Percentiles rank a stretch among this genome's conserved stretches.
Conservation (phyloP, 1,140 invertebrate genomes). For the Parapsyche elsis region DNA sequence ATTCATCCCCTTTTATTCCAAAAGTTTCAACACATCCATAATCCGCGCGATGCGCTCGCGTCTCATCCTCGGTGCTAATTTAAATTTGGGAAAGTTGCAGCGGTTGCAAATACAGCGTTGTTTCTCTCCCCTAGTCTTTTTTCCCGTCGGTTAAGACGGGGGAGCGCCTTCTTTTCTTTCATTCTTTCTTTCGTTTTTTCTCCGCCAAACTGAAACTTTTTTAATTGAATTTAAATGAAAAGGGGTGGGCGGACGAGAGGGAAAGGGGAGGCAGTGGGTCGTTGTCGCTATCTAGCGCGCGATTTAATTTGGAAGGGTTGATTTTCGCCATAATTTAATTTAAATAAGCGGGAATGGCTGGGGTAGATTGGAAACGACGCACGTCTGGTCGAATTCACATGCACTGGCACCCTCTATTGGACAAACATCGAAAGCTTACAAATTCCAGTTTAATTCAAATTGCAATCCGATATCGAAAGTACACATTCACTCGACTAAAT, state of each 20-base stretch:
- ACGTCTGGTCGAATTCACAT: constrained; percentile 44
- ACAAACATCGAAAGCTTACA: neutral
- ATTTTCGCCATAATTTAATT: constrained; percentile 55
- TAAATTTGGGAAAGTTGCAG: constrained; percentile 23
- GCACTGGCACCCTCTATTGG: neutral
- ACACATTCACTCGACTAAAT: too few species aligned
- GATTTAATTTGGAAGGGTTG: constrained; percentile 55
- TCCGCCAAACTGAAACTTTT: constrained; percentile 52
- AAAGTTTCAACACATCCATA: too few species aligned
- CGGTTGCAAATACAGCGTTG: neutral
- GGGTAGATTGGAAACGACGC: neutral
- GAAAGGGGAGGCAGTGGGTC: neutral
- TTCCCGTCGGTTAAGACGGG: neutral
- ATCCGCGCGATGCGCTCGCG: too few species aligned
- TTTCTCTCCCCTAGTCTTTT: neutral
- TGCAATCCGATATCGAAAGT: too few species aligned
- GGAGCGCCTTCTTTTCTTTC: neutral
- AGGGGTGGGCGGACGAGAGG: neutral
- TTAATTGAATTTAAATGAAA: constrained; percentile 51
- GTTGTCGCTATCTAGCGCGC: constrained; percentile 35
- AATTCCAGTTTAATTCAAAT: too few species aligned
- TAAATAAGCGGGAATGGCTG: constrained; percentile 44
- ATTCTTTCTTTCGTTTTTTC: constrained; percentile 19
- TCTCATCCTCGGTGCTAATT: neutral
- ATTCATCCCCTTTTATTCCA: too few species aligned